These are phyloP conservation scores for Drosophila conformis DNA, from an alignment of 2,888 invertebrate genomes.

Conservation along the genomic window DNA sequence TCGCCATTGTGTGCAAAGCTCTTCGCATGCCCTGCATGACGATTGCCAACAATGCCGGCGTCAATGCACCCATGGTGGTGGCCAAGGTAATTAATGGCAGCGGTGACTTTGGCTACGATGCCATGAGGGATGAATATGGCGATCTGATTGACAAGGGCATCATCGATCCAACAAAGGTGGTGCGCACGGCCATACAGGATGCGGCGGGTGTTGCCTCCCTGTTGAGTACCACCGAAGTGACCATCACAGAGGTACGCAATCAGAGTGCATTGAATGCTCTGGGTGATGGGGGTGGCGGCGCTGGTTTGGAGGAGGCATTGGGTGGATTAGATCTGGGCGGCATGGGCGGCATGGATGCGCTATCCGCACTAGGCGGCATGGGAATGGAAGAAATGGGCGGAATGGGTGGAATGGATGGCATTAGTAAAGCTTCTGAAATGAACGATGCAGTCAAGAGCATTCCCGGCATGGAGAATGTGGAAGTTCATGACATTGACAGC, in stretches of 20 bases:
- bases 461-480: conserved; percentile 69
- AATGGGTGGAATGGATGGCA: conserved; percentile 38
- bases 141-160: conserved; percentile 96
- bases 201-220: conserved; percentile 97
- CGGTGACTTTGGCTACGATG: conserved; percentile 94
- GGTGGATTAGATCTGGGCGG: conserved; percentile 82
- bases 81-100: conserved; percentile 93
- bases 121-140: conserved; percentile 93
- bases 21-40: conserved; percentile 94
- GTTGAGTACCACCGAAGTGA: conserved; percentile 98
- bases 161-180: conserved; percentile 96
- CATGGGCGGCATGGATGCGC: conserved; percentile 40
- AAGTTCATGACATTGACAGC: conserved; percentile 61
- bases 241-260: conserved; percentile 96
- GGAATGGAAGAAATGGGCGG: conserved; percentile 37
- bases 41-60: conserved; percentile 95
- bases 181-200: conserved; percentile 96
- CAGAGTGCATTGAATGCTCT: conserved; percentile 90
- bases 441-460: conserved; percentile 62
- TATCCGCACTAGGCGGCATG: conserved; percentile 29
- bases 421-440: conserved; percentile 40
- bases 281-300: conserved; percentile 86
- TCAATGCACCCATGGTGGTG: conserved; percentile 95
- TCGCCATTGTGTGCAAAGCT: conserved; percentile 93
- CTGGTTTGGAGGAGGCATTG: conserved; percentile 46